Evolutionary conservation across 2,888 invertebrate genomes (phyloP).

Genomic region (Magallana nippona): DNA sequence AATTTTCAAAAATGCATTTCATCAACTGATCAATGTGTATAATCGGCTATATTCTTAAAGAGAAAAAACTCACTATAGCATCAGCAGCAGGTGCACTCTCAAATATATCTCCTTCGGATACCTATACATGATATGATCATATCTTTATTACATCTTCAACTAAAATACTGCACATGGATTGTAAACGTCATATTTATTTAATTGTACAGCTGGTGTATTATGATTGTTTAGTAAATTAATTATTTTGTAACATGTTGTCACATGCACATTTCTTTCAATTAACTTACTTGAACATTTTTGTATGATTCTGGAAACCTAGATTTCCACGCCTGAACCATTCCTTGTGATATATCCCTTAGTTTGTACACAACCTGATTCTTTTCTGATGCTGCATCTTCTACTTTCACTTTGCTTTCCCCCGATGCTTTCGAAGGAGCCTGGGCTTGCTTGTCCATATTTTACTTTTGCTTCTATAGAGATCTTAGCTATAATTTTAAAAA

Average conservation of each 20-base stretch:
- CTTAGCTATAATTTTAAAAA: no score
- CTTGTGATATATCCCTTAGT: slow-evolving; percentile 57
- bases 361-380: slow-evolving; percentile 57
- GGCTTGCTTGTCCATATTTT: neutral
- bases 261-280: neutral
- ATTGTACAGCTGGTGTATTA: no score
- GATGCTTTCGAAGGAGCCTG: neutral
- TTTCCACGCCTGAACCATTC: slow-evolving; percentile 61
- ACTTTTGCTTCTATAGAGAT: neutral
- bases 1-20: no score
- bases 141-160: no score
- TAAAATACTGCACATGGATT: no score
- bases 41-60: no score
- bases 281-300: slow-evolving; percentile 57
- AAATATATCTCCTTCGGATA: slow-evolving; percentile 71
- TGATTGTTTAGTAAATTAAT: no score
- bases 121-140: slow-evolving; percentile 49
- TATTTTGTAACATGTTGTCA: no score
- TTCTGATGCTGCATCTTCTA: neutral
- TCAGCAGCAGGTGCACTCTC: slow-evolving; percentile 70
- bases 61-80: slow-evolving; percentile 68
- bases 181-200: no score
- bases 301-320: slow-evolving; percentile 54
- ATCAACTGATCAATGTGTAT: no score
- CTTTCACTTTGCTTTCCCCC: neutral